phyloP scores from a whole-genome alignment of 2,888 invertebrate species.

The Chymomyza amoena region DNA sequence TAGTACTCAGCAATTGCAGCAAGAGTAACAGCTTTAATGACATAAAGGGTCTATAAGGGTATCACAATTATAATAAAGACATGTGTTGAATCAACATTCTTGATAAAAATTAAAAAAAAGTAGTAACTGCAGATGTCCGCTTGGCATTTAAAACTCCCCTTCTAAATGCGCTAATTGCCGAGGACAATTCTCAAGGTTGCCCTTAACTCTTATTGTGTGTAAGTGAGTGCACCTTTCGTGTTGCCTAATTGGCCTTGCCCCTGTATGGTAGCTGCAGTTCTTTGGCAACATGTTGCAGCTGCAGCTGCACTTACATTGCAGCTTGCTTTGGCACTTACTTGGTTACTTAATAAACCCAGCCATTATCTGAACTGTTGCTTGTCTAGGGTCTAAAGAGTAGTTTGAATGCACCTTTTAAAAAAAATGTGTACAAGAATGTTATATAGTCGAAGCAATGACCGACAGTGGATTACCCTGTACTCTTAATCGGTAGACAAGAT shows the following conservation, averaged over 20 bases:
- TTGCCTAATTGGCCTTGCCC: slow-evolving; percentile 52
- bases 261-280: slow-evolving; percentile 22
- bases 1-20: background rate
- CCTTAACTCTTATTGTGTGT: slow-evolving; percentile 9
- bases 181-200: slow-evolving; percentile 31
- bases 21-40: slow-evolving; percentile 15
- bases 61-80: slow-evolving; percentile 41
- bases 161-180: slow-evolving; percentile 43
- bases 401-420: slow-evolving; percentile 46
- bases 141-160: slow-evolving; percentile 4
- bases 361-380: slow-evolving; percentile 45
- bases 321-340: slow-evolving; percentile 3
- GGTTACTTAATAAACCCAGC: slow-evolving; percentile 34
- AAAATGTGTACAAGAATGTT: slow-evolving; percentile 13
- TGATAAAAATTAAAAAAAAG: background rate
- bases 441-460: background rate
- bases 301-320: slow-evolving; percentile 28
- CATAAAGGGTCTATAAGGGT: slow-evolving; percentile 21
- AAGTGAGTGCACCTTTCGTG: slow-evolving; percentile 47
- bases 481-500: no score
- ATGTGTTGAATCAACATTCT: background rate
- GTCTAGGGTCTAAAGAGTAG: slow-evolving; percentile 21
- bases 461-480: background rate
- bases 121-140: background rate
- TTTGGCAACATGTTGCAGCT: slow-evolving; percentile 22